Conservation (phyloP, 2,888 invertebrate genomes). For the Chrysolina haemoptera region DNA sequence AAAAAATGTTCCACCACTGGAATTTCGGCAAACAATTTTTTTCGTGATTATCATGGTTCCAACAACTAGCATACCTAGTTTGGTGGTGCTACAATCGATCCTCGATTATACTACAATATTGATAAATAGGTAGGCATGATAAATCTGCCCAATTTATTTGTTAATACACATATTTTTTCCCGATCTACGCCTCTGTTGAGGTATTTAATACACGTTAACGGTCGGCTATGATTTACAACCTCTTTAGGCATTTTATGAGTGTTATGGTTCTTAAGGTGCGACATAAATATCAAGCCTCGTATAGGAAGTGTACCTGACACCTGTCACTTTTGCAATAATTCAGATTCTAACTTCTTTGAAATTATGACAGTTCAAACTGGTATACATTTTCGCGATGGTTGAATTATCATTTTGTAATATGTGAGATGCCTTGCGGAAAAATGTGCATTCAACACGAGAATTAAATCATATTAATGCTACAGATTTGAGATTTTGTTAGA, state of each 20-base stretch:
- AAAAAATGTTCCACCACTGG: no score
- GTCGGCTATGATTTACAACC: background rate
- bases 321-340: constrained; percentile 9
- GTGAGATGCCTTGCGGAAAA: background rate
- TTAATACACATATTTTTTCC: background rate
- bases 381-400: background rate
- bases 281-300: background rate
- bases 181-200: background rate
- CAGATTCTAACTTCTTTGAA: background rate
- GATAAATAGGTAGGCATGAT: background rate
- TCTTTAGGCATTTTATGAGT: constrained; percentile 2
- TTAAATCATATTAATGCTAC: background rate
- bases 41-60: no score
- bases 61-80: no score
- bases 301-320: background rate
- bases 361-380: background rate
- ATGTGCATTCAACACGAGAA: background rate
- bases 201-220: background rate
- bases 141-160: background rate
- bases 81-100: no score
- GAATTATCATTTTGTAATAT: background rate
- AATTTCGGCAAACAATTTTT: no score
- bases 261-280: background rate
- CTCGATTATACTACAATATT: no score
- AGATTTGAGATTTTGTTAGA: no score